These are phyloP conservation scores for Lasiurus cinereus DNA, from an alignment of 2,113 vertebrate genomes.

Conservation along the genomic window DNA sequence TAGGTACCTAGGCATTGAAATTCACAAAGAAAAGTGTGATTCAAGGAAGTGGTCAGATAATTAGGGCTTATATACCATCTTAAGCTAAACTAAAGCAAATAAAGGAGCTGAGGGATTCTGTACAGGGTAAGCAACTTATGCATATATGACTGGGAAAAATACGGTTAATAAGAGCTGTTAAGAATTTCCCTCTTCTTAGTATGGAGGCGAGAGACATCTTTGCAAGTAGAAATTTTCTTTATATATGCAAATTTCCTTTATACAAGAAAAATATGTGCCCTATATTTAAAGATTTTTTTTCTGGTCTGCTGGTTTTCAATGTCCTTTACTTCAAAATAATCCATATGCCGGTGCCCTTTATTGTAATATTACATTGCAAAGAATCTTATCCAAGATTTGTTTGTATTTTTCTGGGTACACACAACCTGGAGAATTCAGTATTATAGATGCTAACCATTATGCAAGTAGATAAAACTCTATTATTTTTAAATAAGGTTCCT, in stretches of 20 bases:
- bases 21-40: not conserved
- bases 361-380: not conserved
- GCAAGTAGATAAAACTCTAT: not conserved
- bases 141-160: not conserved
- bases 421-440: not conserved
- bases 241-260: not conserved
- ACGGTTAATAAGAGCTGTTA: not conserved
- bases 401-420: not conserved
- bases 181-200: not conserved
- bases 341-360: not conserved
- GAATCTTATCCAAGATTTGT: not conserved
- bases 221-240: not conserved
- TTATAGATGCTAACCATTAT: not conserved
- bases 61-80: not conserved
- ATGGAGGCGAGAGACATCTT: not conserved
- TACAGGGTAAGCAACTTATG: not conserved
- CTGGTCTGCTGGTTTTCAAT: not conserved
- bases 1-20: not conserved
- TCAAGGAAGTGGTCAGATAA: not conserved
- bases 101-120: not conserved
- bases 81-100: not conserved
- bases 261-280: not conserved
- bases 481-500: not conserved
- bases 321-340: not conserved
- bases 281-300: not conserved